phyloP scores from a whole-genome alignment of 30 jellyfish, hydroid and myxozoan genomes.

The Rhopilema esculentum region DNA sequence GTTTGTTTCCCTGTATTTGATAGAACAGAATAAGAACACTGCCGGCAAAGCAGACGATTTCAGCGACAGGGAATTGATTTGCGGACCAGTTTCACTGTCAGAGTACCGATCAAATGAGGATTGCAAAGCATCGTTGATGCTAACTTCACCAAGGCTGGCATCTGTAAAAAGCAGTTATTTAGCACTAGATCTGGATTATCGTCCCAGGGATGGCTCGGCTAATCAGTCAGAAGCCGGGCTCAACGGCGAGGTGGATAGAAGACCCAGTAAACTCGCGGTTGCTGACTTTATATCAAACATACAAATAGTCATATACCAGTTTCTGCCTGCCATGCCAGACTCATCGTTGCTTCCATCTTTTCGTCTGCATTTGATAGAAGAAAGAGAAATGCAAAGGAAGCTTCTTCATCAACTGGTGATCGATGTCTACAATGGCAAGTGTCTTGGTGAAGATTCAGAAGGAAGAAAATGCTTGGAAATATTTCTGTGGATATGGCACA shows the following conservation, averaged over 20 bases:
- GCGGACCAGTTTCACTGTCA: conserved; percentile 77
- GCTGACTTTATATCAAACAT: conserved; percentile 61
- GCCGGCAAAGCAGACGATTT: conserved; percentile 35
- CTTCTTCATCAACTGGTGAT: conserved; percentile 12
- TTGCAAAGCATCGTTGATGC: conserved; percentile 53
- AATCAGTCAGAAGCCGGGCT: conserved; percentile 2
- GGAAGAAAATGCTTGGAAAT: conserved; percentile 45
- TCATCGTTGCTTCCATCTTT: conserved; percentile 39
- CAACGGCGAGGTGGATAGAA: not conserved
- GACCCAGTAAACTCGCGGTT: conserved; percentile 10
- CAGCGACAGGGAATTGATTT: conserved; percentile 39
- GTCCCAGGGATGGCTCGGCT: conserved; percentile 1
- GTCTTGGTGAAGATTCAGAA: conserved; percentile 62
- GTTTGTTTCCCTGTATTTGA: conserved; percentile 45
- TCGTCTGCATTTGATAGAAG: conserved; percentile 39
- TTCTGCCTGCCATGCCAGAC: conserved; percentile 5
- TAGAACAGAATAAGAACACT: not conserved
- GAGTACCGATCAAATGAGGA: conserved; percentile 8
- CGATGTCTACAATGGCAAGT: conserved; percentile 13
- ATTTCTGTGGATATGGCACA: conserved; percentile 53
- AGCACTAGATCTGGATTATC: conserved; percentile 65
- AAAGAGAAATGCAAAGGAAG: conserved; percentile 17
- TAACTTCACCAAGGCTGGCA: conserved; percentile 73
- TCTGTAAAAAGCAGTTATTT: conserved; percentile 59
- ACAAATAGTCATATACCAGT: conserved; percentile 56